phyloP scores from a whole-genome alignment of 2,113 vertebrate genomes.

The Planiliza haematocheilus region DNA sequence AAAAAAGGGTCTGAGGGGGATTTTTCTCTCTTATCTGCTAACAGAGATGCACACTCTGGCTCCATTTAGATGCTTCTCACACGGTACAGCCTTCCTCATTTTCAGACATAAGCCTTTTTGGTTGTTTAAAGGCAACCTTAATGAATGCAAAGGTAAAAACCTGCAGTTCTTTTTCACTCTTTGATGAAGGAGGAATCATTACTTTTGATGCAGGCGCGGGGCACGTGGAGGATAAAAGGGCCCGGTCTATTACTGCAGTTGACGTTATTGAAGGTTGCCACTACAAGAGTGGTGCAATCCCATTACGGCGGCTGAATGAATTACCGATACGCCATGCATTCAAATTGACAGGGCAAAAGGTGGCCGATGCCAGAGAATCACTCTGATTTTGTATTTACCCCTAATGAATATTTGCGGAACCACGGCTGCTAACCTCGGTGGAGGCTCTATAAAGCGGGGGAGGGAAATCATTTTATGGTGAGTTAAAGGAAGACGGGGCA shows the following conservation, averaged over 20 bases:
- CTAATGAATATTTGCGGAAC: slow-evolving; percentile 77
- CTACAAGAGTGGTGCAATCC: slow-evolving; percentile 64
- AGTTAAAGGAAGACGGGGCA: slow-evolving; percentile 63
- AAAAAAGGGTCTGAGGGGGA: background rate
- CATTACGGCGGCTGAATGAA: slow-evolving; percentile 70
- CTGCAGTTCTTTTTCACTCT: slow-evolving; percentile 17
- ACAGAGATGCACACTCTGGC: background rate
- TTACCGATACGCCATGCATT: slow-evolving; percentile 67
- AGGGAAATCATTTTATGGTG: slow-evolving; percentile 77
- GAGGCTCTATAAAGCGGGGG: slow-evolving; percentile 33
- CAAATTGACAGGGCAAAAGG: slow-evolving; percentile 75
- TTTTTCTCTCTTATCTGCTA: background rate
- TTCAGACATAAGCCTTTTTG: background rate
- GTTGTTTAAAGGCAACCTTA: slow-evolving; percentile 28
- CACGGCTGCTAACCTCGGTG: slow-evolving; percentile 58
- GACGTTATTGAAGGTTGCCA: slow-evolving; percentile 66
- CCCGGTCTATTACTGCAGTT: slow-evolving; percentile 63
- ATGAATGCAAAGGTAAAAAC: slow-evolving; percentile 45
- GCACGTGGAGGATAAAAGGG: slow-evolving; percentile 59
- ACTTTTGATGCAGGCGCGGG: slow-evolving; percentile 48
- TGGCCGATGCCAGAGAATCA: slow-evolving; percentile 67
- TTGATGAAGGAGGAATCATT: slow-evolving; percentile 65
- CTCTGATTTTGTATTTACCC: slow-evolving; percentile 78
- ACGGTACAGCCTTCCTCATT: background rate
- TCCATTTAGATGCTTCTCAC: slow-evolving; percentile 5